Evolutionary conservation across 2,113 vertebrate species (phyloP), one percentile per base, ranked within the genome.

Genomic region (Perognathus longimembris): DNA sequence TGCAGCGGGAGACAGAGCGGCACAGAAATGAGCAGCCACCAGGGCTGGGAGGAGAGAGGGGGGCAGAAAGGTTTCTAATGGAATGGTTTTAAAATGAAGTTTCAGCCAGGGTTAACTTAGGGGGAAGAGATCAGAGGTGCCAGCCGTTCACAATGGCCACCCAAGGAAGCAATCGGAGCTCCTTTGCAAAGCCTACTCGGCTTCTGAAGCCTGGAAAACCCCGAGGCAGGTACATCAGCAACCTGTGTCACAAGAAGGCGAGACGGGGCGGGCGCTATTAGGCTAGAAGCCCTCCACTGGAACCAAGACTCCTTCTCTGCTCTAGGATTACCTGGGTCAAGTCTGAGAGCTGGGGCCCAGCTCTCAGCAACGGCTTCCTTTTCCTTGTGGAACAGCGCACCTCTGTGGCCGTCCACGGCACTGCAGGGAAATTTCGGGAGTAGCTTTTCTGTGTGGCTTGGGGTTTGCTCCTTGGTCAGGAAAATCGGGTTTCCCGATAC

Each of bases 371-470:
- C 59, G 1, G 7, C 7, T 74, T 78, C 24, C 14, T 82, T 93
- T 97, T 89, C 85, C 88, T 96, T 95, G 36, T 90, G 78, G 90
- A 89, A 91, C 69, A 94, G 94, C 79, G 10, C 82, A 11, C 8
- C 54, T 79, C 83, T 79, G 90, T 36, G 93, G 88, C 70, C 14
- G 0, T 67, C 2, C 18, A 1, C 28, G 85, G 79, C n/a, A 92
- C 78, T 40, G 57, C 79, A 88, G 61, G 63, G 15, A 85, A 83
- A 69, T 83, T 40, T 71, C n/a, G 34, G 54, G 38, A 89, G 20
- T 64, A 15, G 14, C 45, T 45, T 45, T 45, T 45, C 45, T 45
- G 45, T 45, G 45, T 45, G 45, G 45, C 45, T 45, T 45, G 45
- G 45, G 45, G 45, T 45, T 7, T 57, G 21, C 22, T 81, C 6